A percentile compares a stretch with the other conserved stretches of the same genome.
Evolutionary conservation across 2,113 vertebrate species (phyloP).

Genomic region (Microcebus tavaratra): DNA sequence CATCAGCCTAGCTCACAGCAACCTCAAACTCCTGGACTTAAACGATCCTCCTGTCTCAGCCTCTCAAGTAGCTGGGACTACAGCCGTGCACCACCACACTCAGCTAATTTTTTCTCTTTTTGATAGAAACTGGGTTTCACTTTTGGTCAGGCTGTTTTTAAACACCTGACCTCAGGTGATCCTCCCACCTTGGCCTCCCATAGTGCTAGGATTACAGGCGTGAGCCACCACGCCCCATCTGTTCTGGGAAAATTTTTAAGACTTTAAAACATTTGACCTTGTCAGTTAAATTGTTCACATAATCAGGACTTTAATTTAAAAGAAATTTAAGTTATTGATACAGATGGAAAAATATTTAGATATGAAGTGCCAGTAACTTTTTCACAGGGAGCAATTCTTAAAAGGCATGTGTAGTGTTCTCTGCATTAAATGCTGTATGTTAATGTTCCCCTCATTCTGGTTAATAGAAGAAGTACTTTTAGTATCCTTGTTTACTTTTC

Average conservation of each 20-base stretch:
- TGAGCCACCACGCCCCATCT: too few relatives aligned
- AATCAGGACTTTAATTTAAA: background rate
- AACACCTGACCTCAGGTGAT: too few relatives aligned
- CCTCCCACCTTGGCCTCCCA: too few relatives aligned
- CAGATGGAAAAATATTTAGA: background rate
- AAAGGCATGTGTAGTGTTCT: background rate
- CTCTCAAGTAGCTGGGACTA: too few relatives aligned
- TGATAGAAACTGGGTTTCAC: too few relatives aligned
- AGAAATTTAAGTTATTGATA: conserved; percentile 1
- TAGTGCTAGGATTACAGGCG: too few relatives aligned
- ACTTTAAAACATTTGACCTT: background rate
- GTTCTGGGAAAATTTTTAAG: conserved; percentile 30
- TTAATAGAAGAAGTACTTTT: background rate
- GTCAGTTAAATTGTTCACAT: background rate
- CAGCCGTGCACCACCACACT: too few relatives aligned
- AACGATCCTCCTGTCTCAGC: too few relatives aligned
- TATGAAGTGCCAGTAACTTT: background rate
- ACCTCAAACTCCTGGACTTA: too few relatives aligned
- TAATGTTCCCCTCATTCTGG: background rate
- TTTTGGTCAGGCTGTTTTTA: too few relatives aligned
- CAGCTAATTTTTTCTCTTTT: too few relatives aligned
- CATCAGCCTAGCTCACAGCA: too few relatives aligned
- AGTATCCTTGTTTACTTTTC: conserved; percentile 34
- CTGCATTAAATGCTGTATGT: background rate
- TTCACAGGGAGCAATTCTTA: background rate